phyloP scores from a whole-genome alignment of 2,113 vertebrate species.

The Myotis brandtii region DNA sequence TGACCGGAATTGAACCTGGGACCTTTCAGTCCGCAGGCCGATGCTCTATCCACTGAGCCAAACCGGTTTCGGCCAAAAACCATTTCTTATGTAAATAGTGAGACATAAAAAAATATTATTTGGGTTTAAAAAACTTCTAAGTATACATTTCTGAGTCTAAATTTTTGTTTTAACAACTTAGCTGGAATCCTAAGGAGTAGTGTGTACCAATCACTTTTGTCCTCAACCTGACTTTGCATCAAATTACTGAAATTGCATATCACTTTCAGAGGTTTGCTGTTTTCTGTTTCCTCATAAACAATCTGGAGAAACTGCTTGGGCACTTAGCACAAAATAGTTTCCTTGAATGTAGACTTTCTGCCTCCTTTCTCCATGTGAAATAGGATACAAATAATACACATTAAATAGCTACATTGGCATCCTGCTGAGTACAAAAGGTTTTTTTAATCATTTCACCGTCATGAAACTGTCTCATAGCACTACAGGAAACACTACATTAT shows the following conservation, averaged over 20 bases:
- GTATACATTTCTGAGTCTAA: not conserved
- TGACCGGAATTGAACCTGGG: no score
- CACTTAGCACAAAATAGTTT: not conserved
- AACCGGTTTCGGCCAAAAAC: no score
- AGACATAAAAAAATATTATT: not conserved
- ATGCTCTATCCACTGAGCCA: no score
- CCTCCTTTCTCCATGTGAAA: not conserved
- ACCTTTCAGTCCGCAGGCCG: no score
- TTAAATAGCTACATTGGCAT: not conserved
- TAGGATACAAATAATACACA: not conserved
- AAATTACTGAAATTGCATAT: not conserved
- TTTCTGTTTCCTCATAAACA: not conserved
- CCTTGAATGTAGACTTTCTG: not conserved
- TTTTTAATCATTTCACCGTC: not conserved
- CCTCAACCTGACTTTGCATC: not conserved
- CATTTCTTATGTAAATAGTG: not conserved
- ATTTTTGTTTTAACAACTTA: not conserved
- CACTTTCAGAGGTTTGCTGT: not conserved
- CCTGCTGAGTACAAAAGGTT: slow-evolving; percentile 35
- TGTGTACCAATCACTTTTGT: not conserved
- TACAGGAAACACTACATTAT: not conserved
- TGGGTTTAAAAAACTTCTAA: not conserved
- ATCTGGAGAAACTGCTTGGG: not conserved
- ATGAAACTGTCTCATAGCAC: not conserved
- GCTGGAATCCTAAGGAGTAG: not conserved